Base-by-base conservation (phyloP, 2,797 vertebrate genomes). In the Pseudochromis fuscus region DNA sequence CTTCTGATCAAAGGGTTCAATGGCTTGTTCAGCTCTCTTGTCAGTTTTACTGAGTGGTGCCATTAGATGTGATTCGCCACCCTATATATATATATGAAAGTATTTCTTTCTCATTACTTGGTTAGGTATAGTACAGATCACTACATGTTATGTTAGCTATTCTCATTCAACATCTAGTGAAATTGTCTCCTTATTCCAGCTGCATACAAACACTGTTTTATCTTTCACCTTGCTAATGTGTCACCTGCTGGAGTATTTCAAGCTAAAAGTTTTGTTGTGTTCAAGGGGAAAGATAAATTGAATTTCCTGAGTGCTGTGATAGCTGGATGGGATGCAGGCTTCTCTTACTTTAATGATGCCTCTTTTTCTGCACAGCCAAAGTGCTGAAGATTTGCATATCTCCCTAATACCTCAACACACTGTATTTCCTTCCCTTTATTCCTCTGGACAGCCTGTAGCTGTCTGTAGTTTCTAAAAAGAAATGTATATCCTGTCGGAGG, bases 1-100 rank as follows among this genome's bases (percentile, higher is more conserved):
- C 75, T 69, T 62, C 50, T 79, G 89, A 91, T 90, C 87, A 87
- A 79, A 88, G 83, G 81, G 70, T 61, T 75, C 75, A 67, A 50
- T 61, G 68, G 77, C 70, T 79, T 61, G 37, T 75, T 90, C 33
- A 61, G 68, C 79, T 79, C 70, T 52, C 77, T 83, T 75, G 72
- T 89, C 87, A 79, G 49, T 80, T 85, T 82, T 72, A 83, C 81
- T 21, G 51, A 81, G 75, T 61, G 23, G 27, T 67, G 48, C 66
- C 58, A 42, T 80, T 84, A 24, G 30, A 61, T 52, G 30, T 51
- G 79, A 69, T 77, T 71, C 66, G 64, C 75, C 62, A 24, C 10
- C 37, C 44, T 66, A 31, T 52, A 56, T 33, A 67, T 66, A 31
- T 52, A 56, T 33, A 67, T 77, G 51, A 44, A 46, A 25, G 24